A percentile compares a stretch with the other conserved stretches of the same genome.
Conservation (phyloP, 1,140 invertebrate species). For the Neocloeon triangulifer region DNA sequence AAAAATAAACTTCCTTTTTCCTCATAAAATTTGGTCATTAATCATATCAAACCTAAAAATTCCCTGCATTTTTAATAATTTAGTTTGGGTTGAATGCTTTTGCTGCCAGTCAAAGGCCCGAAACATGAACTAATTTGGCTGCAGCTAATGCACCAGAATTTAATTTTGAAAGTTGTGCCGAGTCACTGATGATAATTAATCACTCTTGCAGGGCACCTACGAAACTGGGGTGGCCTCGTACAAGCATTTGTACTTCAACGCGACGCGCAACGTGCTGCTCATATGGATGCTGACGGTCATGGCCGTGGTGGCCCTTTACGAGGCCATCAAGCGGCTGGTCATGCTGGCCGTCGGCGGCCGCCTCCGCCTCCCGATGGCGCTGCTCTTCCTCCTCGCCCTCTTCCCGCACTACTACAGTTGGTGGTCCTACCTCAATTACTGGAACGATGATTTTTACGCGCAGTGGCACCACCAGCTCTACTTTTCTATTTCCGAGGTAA, state of each 20-base stretch:
- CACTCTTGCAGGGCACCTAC: conserved; percentile 34
- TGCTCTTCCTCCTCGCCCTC: conserved; percentile 41
- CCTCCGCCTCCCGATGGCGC: conserved; percentile 40
- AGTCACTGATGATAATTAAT: no score
- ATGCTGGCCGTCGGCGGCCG: conserved; percentile 26
- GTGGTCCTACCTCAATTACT: conserved; percentile 68
- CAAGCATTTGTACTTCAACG: conserved; percentile 69
- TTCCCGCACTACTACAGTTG: conserved; percentile 68
- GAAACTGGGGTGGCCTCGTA: conserved; percentile 49
- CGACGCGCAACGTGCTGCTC: conserved; percentile 45
- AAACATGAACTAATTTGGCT: no score
- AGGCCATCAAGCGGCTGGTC: conserved; percentile 39
- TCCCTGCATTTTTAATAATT: no score
- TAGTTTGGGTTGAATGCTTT: no score
- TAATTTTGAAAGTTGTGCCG: no score
- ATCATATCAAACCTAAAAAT: no score
- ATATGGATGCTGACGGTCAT: conserved; percentile 50
- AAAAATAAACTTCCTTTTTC: no score
- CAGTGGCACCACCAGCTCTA: conserved; percentile 56
- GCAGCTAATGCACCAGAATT: no score
- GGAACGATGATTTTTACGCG: conserved; percentile 60
- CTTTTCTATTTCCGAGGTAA: conserved; percentile 46
- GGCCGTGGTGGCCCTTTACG: conserved; percentile 42
- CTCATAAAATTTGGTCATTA: no score
- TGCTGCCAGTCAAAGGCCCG: no score